Evolutionary conservation across 2,113 vertebrate species (phyloP), one percentile per base, ranked within the genome.

Genomic region (Catharus fuscescens): DNA sequence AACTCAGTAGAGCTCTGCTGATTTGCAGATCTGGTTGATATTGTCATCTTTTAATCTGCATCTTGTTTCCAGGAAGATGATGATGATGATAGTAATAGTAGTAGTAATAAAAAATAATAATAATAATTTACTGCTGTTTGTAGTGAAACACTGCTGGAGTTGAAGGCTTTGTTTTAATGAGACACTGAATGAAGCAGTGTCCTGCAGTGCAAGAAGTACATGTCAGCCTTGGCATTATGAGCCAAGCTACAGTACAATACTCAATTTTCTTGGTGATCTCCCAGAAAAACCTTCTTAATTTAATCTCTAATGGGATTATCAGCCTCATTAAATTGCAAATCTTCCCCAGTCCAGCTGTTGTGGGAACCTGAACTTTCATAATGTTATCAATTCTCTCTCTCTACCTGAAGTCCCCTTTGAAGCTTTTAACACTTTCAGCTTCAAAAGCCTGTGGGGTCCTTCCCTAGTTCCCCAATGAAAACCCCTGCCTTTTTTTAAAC

Each of bases 251-350:
- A 67, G 60, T 23, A 84, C 36, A 88, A 86, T 59, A 96, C 85
- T 93, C 66, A 14, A 83, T 92, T 74, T 89, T 96, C 90, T 77
- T 85, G 80, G 78, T 95, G 78, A 93, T 90, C 88, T 90, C 89
- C 93, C 84, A 92, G 59, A 71, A 90, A 92, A 89, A 79, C 56
- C 80, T 86, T 91, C 94, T 96, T 95, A 96, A 95, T 93, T 95
- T 95, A 94, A 93, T 94, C 93, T 96, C 92, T 94, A 87, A 95
- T 90, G 86, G 88, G 91, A 96, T 95, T 95, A 96, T 86, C 83
- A 93, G 89, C 84, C 82, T 88, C 82, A 92, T 94, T 92, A 96
- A 78, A 89, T 62, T 88, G 85, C 77, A 91, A 95, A 31, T 80
- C 72, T 95, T 83, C 77, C 78, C 67, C 62, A 82, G 88, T 56